Evolutionary conservation across 1,140 invertebrate genomes (phyloP), one percentile per base, ranked within the genome.

Genomic region (Drosophila cardini): DNA sequence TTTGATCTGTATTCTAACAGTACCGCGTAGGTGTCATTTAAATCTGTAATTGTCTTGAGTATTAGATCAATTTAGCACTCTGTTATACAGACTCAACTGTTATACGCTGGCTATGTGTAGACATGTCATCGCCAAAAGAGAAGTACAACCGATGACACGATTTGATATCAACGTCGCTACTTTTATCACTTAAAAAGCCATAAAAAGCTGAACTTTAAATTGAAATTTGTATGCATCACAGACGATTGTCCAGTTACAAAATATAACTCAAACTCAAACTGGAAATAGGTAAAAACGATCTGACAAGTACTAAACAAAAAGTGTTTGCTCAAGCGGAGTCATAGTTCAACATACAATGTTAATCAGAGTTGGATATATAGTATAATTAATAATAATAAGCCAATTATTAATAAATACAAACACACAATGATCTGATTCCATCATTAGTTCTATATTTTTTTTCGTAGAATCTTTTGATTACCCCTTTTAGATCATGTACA

Each of bases 111-210:
- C 4, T 5, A 48, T 40, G 16, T 15, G 48, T 50, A 32, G 21
- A 50, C 26, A 52, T 13, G 46, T 32, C 18, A 18, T 5, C 21
- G 45, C 10, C 5, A 10, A 32, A 58, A 61, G 26, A 61, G 32
- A 38, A 36, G 40, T 13, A 43, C 57, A 30, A 32, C 40, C 55
- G 50, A 63, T 55, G 67, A 46, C 48, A 70, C 34, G 42, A 3
- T 48, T 64, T 43, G 45, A 50, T 50, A 50, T 30, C 43, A 81
- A 67, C 56, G 60, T 56, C 30, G 67, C 72, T 74, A 81, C 77
- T 68, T 69, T 77, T 78, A 70, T 73, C 82, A 86, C 83, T 87
- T 87, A 87, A 86, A 86, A 83, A 71, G 52, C 32, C 64, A 87
- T 83, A 79, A 86, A 87, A 83, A 26, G 0, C 21, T 56, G 72